A percentile compares a stretch with the other conserved stretches of the same genome.
phyloP scores from a whole-genome alignment of 2,113 vertebrate genomes.

The Romanogobio albipinnatus region DNA sequence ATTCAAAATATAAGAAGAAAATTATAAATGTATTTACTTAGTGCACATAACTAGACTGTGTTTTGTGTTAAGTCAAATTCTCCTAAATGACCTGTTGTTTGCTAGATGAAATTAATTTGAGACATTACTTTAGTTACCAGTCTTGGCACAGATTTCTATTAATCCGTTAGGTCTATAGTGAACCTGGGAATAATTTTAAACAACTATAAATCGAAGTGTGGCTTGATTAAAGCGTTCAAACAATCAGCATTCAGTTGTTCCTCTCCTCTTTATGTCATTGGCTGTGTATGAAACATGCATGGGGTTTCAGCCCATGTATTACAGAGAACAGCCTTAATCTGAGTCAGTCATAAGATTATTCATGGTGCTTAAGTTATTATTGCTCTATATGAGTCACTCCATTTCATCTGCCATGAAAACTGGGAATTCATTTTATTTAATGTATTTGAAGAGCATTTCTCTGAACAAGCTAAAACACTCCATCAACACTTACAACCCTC shows the following conservation, averaged over 20 bases:
- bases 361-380: conserved; percentile 74
- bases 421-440: conserved; percentile 64
- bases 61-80: background rate
- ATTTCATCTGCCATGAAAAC: conserved; percentile 62
- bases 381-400: conserved; percentile 71
- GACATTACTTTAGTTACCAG: background rate
- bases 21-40: background rate
- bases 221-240: conserved; percentile 17
- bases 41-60: background rate
- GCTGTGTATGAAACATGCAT: conserved; percentile 29
- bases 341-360: conserved; percentile 72
- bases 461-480: conserved; percentile 52
- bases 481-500: conserved; percentile 59
- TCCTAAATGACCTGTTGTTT: background rate
- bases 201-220: background rate
- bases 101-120: background rate
- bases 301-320: conserved; percentile 48
- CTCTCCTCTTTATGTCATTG: background rate
- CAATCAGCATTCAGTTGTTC: background rate
- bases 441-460: conserved; percentile 59
- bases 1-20: background rate
- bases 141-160: background rate
- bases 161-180: background rate
- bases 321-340: conserved; percentile 63
- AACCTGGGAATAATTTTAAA: background rate